Base-by-base conservation (phyloP, 2,797 vertebrate genomes). In the Mus spretus region DNA sequence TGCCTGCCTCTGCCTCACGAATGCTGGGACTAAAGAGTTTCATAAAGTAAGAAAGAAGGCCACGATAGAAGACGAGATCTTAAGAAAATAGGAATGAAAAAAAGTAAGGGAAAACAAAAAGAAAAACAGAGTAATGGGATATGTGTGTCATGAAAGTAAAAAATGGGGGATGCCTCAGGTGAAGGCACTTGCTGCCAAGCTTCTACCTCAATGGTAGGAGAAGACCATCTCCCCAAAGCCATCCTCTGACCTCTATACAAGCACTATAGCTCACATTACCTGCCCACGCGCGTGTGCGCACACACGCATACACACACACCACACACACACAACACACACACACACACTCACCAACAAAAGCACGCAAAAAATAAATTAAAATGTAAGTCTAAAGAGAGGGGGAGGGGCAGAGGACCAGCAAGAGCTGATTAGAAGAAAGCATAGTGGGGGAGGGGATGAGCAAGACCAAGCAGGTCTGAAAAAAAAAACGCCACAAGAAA, bases 241-340 rank as follows among this genome's bases (percentile, higher is more conserved):
- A 12, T 26, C n/a, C 80, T 61, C 55, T 82, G 80, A 40, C 7
- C n/a, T 61, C 20, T 24, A 28, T 8, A 28, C n/a, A 10, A 2
- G 55, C 13, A 28, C 80, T n/a, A 4, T 9, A 55, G 17, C 53
- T 13, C 5, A 37, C 34, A 57, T 12, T 7, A 40, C 24, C n/a
- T 13, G 28, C 22, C 55, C 55, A 1, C 0, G 1, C 12, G 2
- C 55, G 1, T 3, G 9, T 1, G 53, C 34, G 1, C 6, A 1
- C 20, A 20, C 47, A 2, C 9, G 57, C 34, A 14, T 10, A 3
- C 37, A 40, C 37, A 40, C 37, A 40, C 37, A 40, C 37, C 37
- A 40, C 37, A 40, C 37, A 40, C 37, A n/a, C 37, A 40, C 37
- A n/a, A 40, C 37, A 40, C 37, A 59, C 7, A 3, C 12, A 22